A percentile compares a stretch with the other conserved stretches of the same genome.
Conservation (phyloP, 2,888 invertebrate species). For the Tridacna gigas region DNA sequence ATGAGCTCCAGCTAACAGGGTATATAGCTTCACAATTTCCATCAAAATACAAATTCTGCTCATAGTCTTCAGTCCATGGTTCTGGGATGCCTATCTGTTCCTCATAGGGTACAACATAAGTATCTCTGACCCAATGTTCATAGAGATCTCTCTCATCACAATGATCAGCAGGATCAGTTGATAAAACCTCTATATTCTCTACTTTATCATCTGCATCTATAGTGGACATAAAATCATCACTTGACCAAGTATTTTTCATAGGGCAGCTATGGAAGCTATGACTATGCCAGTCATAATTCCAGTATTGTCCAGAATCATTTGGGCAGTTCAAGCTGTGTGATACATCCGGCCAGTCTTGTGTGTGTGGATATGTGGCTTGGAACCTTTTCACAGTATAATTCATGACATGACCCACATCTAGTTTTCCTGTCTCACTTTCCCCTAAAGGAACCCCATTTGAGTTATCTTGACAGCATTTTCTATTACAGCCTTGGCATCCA, state of each 20-base stretch:
- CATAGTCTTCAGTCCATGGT: conserved; percentile 4
- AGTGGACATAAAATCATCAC: background rate
- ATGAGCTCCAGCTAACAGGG: conserved; percentile 21
- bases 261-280: conserved; percentile 23
- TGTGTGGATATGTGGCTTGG: conserved; percentile 60
- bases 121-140: conserved; percentile 5
- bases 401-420: conserved; percentile 36
- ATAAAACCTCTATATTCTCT: background rate
- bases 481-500: conserved; percentile 4
- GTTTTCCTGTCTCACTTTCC: background rate
- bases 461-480: background rate
- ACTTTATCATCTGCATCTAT: background rate
- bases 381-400: conserved; percentile 55
- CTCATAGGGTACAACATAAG: background rate
- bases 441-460: background rate
- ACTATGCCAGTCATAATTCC: conserved; percentile 24
- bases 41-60: background rate
- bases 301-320: conserved; percentile 20
- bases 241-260: background rate
- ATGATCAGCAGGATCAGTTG: background rate
- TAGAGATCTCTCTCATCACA: background rate
- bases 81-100: background rate
- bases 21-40: conserved; percentile 14
- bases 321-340: conserved; percentile 5
- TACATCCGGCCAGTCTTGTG: conserved; percentile 63